Percentiles rank a stretch among this genome's conserved stretches.
Conservation (phyloP, 1,140 invertebrate species). For the Dendrolimus kikuchii region DNA sequence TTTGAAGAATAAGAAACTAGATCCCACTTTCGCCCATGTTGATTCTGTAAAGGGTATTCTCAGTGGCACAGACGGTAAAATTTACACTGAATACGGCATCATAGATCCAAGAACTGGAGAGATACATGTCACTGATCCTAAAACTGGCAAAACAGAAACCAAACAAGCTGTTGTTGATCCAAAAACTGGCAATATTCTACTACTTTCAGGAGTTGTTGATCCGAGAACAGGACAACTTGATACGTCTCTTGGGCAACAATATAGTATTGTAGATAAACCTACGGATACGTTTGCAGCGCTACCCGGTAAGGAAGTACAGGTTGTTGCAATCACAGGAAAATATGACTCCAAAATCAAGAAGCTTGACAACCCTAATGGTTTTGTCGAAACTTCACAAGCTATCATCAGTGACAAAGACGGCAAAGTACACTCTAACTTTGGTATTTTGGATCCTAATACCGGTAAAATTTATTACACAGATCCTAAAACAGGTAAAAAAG, state of each 20-base stretch:
- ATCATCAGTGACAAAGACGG: constrained; percentile 72
- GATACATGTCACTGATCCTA: constrained; percentile 70
- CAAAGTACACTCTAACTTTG: constrained; percentile 75
- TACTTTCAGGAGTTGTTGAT: constrained; percentile 71
- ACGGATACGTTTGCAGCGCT: constrained; percentile 74
- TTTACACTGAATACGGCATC: constrained; percentile 74
- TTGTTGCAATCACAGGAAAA: constrained; percentile 73
- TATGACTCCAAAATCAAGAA: constrained; percentile 71
- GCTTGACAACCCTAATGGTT: constrained; percentile 73
- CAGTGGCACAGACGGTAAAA: constrained; percentile 72
- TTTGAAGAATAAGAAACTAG: constrained; percentile 71
- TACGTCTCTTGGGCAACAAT: constrained; percentile 66
- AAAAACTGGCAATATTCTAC: constrained; percentile 73
- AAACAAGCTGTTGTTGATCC: constrained; percentile 70
- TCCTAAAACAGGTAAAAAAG: constrained; percentile 76
- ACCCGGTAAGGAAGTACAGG: constrained; percentile 67
- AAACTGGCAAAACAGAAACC: constrained; percentile 71
- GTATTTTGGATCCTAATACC: constrained; percentile 75
- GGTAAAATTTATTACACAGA: constrained; percentile 77
- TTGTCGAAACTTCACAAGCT: constrained; percentile 70
- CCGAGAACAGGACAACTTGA: constrained; percentile 71
- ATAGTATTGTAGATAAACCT: constrained; percentile 76
- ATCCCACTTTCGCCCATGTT: constrained; percentile 71
- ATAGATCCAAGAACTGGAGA: constrained; percentile 73
- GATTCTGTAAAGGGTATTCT: constrained; percentile 73